Percentiles rank a stretch among this genome's conserved stretches.
Evolutionary conservation across 2,797 vertebrate genomes (phyloP).

Genomic region (Macropus fuliginosus): DNA sequence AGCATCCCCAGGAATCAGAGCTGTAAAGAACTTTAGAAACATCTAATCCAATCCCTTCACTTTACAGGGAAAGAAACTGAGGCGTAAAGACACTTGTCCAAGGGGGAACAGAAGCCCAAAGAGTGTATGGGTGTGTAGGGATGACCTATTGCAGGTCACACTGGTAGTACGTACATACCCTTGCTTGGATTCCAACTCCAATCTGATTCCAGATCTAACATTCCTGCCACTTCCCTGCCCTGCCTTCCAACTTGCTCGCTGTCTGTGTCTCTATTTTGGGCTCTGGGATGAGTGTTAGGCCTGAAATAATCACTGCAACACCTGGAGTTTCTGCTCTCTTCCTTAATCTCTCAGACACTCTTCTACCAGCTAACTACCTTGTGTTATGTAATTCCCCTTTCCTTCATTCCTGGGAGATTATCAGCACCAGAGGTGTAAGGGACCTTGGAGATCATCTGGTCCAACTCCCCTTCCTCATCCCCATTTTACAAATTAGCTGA

Average conservation of each 20-base stretch:
- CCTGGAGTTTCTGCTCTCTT: neutral
- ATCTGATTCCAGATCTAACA: neutral
- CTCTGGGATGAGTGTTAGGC: neutral
- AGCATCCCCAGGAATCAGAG: neutral
- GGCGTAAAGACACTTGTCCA: neutral
- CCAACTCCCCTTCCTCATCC: neutral
- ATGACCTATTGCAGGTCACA: neutral
- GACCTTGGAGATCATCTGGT: neutral
- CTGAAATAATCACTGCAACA: neutral
- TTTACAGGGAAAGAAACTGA: neutral
- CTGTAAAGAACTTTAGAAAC: neutral
- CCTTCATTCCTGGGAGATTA: neutral
- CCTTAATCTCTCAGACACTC: neutral
- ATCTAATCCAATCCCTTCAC: neutral
- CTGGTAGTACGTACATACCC: neutral
- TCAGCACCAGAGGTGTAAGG: neutral
- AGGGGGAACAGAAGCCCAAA: neutral
- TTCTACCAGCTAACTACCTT: neutral
- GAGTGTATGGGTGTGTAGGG: neutral
- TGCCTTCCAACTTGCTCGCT: neutral
- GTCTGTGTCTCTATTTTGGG: neutral
- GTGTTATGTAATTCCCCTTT: neutral
- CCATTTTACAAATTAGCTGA: neutral
- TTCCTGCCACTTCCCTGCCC: neutral
- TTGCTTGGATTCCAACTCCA: neutral